A percentile compares a stretch with the other conserved stretches of the same genome.
phyloP scores from a whole-genome alignment of 2,888 invertebrate genomes.

The Oscheius onirici region DNA sequence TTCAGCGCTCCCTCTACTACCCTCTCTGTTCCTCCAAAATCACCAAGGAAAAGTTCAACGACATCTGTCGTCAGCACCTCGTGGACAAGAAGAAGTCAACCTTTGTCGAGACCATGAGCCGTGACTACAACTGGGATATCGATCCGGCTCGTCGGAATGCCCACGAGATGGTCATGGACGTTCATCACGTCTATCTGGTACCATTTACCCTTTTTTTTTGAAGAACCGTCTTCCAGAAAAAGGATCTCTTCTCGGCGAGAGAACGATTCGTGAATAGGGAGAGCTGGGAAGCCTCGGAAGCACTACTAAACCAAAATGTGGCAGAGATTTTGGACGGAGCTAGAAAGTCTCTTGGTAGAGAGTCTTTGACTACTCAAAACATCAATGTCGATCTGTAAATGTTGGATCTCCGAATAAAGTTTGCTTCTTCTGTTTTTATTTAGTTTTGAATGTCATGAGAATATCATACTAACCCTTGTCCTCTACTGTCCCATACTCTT shows the following conservation, averaged over 20 bases:
- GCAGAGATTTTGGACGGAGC: neutral
- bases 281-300: neutral
- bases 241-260: neutral
- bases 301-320: neutral
- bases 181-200: neutral
- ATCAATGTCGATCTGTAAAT: neutral
- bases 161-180: conserved; percentile 9
- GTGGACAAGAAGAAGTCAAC: neutral
- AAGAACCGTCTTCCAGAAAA: neutral
- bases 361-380: neutral
- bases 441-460: neutral
- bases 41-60: neutral
- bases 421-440: neutral
- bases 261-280: neutral
- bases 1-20: neutral
- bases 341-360: neutral
- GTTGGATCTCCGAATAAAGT: neutral
- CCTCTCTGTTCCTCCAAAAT: neutral
- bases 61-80: conserved; percentile 3
- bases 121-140: conserved; percentile 10
- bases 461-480: too few relatives aligned
- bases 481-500: too few relatives aligned
- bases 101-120: neutral
- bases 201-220: neutral
- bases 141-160: conserved; percentile 8